phyloP scores from a whole-genome alignment of 2,113 vertebrate genomes.

The Phylloscopus trochilus region DNA sequence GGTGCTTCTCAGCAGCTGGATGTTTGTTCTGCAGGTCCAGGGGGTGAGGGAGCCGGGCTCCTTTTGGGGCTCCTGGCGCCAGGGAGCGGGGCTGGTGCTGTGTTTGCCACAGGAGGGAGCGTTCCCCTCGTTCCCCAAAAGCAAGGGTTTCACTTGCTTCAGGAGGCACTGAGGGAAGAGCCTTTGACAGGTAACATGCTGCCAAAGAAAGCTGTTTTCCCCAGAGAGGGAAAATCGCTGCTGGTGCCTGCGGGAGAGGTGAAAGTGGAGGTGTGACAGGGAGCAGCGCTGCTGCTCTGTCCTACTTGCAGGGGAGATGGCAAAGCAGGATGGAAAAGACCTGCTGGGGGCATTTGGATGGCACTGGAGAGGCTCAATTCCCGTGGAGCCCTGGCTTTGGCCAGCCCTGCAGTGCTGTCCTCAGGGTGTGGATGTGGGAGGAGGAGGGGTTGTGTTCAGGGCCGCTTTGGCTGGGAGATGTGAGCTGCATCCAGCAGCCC shows the following conservation, averaged over 20 bases:
- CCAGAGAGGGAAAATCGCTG: background rate
- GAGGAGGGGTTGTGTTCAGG: background rate
- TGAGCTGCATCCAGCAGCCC: background rate
- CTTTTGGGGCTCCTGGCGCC: background rate
- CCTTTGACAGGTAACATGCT: background rate
- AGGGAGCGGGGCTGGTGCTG: background rate
- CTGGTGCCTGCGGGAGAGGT: background rate
- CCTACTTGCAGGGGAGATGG: background rate
- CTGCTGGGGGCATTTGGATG: background rate
- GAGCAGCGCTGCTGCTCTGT: background rate
- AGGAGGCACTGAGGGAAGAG: background rate
- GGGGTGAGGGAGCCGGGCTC: background rate
- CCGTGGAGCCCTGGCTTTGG: background rate
- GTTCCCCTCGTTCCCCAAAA: background rate
- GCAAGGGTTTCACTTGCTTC: background rate
- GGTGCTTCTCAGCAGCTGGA: background rate
- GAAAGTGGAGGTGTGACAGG: background rate
- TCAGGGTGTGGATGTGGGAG: background rate
- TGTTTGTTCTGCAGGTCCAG: background rate
- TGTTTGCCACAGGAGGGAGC: background rate
- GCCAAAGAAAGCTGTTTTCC: background rate
- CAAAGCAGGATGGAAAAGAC: background rate
- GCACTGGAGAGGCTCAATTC: background rate
- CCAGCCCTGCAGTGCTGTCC: background rate
- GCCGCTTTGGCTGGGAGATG: background rate